A percentile compares a stretch with the other conserved stretches of the same genome.
phyloP scores from a whole-genome alignment of 2,888 invertebrate species.

The Leptinotarsa tumamoca region DNA sequence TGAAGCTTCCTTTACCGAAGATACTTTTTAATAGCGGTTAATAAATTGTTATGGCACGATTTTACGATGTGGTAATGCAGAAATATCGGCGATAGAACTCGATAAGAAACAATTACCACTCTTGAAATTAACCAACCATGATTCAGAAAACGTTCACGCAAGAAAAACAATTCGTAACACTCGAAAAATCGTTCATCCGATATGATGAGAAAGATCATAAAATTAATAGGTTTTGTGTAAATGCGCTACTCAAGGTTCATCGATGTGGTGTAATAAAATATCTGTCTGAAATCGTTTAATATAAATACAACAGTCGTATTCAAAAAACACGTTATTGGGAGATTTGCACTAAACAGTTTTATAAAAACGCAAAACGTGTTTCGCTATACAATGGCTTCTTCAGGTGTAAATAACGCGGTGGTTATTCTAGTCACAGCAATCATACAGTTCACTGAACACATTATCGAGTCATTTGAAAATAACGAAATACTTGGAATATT shows the following conservation, averaged over 20 bases:
- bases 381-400: too few species aligned
- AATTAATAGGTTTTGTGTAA: conserved; percentile 11
- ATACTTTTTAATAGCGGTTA: not conserved
- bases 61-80: conserved; percentile 1
- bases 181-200: conserved; percentile 11
- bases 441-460: too few species aligned
- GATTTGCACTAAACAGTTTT: too few species aligned
- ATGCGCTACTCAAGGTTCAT: not conserved
- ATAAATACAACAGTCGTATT: not conserved
- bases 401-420: too few species aligned
- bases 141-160: not conserved
- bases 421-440: too few species aligned
- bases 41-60: conserved; percentile 2
- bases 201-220: conserved; percentile 8
- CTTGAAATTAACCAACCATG: conserved; percentile 3
- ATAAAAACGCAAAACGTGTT: not conserved
- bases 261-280: conserved; percentile 1
- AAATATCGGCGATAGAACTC: not conserved
- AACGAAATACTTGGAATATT: too few species aligned
- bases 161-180: conserved; percentile 13
- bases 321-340: too few species aligned
- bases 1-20: not conserved
- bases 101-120: conserved; percentile 8
- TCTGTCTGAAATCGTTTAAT: not conserved
- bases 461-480: too few species aligned